These are phyloP conservation scores for Vespertilio murinus DNA, from an alignment of 2,797 vertebrate species.

Conservation along the genomic window DNA sequence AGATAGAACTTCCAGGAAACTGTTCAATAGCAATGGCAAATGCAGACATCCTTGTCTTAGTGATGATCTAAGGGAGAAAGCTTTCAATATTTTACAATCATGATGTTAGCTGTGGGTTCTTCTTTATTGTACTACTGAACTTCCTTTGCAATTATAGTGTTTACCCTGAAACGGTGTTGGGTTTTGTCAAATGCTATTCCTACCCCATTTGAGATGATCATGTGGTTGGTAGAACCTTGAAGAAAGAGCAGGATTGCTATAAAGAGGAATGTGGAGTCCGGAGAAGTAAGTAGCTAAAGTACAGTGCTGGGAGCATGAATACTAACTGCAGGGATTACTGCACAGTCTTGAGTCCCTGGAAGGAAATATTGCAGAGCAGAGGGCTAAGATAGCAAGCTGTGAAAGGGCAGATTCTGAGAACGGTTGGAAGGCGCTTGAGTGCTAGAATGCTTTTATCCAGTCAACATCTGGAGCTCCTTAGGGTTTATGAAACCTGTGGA, in stretches of 20 bases:
- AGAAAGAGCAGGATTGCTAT: neutral
- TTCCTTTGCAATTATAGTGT: neutral
- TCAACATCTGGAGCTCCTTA: neutral
- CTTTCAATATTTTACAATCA: neutral
- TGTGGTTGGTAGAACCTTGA: neutral
- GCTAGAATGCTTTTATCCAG: neutral
- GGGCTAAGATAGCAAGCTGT: neutral
- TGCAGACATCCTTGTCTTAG: neutral
- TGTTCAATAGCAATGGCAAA: neutral
- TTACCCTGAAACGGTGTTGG: neutral
- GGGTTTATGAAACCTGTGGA: neutral
- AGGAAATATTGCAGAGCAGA: neutral
- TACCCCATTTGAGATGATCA: neutral
- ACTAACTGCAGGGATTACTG: neutral
- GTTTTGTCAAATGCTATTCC: constrained; percentile 10
- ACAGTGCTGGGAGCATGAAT: neutral
- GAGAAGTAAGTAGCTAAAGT: neutral
- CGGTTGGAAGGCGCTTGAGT: neutral
- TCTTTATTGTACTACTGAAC: neutral
- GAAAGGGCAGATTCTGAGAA: neutral
- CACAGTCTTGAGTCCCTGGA: neutral
- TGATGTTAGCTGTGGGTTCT: neutral
- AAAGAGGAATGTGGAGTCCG: neutral
- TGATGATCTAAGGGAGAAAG: neutral
- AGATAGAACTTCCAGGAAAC: neutral